These are phyloP conservation scores for Dufourea novaeangliae DNA, from an alignment of 1,140 invertebrate species.

Conservation along the genomic window DNA sequence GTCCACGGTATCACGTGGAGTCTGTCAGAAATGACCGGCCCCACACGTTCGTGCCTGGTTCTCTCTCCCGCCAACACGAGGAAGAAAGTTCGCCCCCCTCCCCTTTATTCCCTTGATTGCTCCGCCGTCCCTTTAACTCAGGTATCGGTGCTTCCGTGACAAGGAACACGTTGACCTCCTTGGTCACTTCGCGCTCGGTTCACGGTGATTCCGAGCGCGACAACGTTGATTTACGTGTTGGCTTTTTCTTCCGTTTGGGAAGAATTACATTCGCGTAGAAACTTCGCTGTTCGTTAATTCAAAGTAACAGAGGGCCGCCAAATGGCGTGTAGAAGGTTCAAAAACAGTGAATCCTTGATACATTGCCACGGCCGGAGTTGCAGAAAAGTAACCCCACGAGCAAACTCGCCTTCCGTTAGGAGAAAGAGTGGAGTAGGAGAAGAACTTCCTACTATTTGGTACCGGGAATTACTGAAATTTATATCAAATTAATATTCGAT, in stretches of 20 bases:
- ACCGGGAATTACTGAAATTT: no score
- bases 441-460: no score
- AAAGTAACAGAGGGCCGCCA: no score
- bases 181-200: neutral
- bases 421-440: no score
- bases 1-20: neutral
- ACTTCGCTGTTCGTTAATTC: no score
- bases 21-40: conserved; percentile 7
- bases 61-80: neutral
- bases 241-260: neutral
- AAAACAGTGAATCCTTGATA: no score
- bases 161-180: conserved; percentile 31
- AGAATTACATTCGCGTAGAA: neutral
- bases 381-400: no score
- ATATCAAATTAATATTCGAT: no score
- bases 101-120: neutral
- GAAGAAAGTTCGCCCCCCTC: neutral
- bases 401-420: no score
- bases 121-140: neutral
- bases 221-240: neutral
- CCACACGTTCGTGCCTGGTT: neutral
- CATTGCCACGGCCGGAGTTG: no score
- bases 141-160: conserved; percentile 20
- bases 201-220: neutral
- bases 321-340: no score